Evolutionary conservation across 2,113 vertebrate genomes (phyloP), one percentile per base, ranked within the genome.

Genomic region (Passer montanus): DNA sequence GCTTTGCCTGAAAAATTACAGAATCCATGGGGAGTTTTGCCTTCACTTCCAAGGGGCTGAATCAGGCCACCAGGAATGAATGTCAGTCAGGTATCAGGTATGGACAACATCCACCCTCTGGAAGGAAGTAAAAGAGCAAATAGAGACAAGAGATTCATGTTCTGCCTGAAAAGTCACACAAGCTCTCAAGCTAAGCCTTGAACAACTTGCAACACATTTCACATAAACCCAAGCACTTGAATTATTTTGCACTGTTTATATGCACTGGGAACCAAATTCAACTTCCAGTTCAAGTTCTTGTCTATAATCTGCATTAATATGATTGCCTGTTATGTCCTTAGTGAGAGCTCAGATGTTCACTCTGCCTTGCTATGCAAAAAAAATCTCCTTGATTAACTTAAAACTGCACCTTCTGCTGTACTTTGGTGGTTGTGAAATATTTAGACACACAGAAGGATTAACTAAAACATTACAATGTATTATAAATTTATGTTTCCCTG

Each of bases 81-180:
- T 33, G 63, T 49, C 18, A 56, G 15, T 15, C 1, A 1, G 17
- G 24, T 23, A 11, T 15, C 47, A 43, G 0, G 1, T 20, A 44
- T 15, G 39, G 30, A 46, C 30, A 60, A 7, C 2, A 23, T 3
- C 44, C 44, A 37, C 64, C 27, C 53, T 33, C 39, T 50, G 56
- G 56, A 41, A 81, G 33, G 30, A 72, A 41, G 28, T 2, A 23
- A 44, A 73, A 46, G 37, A 46, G 14, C 37, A 41, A 39, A 21
- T 16, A 6, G 16, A 49, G 43, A 11, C 6, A 3, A 63, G n/a
- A 77, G 21, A 24, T 4, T 69, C 53, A 18, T 1, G 10, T 41
- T 64, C n/a, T 69, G 35, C 24, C 44, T 55, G 39, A 5, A 1
- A 70, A 81, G 4, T 22, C 84, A 41, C 78, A 15, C 7, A 23